Base-by-base conservation (phyloP, 2,797 vertebrate species). In the Botia almorhae region DNA sequence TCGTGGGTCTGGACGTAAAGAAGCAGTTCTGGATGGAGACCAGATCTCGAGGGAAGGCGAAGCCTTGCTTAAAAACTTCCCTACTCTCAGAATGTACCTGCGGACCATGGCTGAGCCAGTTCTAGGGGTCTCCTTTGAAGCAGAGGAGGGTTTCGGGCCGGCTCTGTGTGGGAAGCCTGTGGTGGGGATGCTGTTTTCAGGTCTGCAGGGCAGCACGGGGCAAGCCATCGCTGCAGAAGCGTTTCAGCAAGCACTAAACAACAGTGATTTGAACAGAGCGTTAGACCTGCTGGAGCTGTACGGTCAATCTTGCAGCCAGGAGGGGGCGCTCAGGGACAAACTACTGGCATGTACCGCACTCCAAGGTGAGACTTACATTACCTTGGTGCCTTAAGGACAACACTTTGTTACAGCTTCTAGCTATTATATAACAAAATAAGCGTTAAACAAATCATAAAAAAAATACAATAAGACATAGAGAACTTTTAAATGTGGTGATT, bases 41-140 rank as follows among this genome's bases (percentile, higher is more conserved):
- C 96, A 96, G 85, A 92, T 99, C 78, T 87, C 93, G 50, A 93
- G 81, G 19, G 97, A 99, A 80, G 95, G 94, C 5, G 95, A 97
- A 36, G 68, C 13, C 3, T 90, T 99, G 81, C 89, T 99, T 71
- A 93, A 91, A 60, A 93, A 95, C 23, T 97, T 97, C 81, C 96
- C 96, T 4, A 70, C 96, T 69, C 83, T 99, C 17, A 92, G 92
- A 53, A 84, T 83, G 17, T 96, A 95, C 87, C 91, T 99, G 48
- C 85, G 91, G 74, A 69, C 92, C 79, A 94, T 96, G 96, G 94
- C 93, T 14, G 92, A 93, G 53, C 96, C 96, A 0, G 89, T 99
- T 43, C 83, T 81, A 64, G 93, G 90, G 13, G 64, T 86, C 1
- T 74, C 64, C 0, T 69, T 74, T 0, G 74, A 76, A 0, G 80